phyloP scores from a whole-genome alignment of 2,797 vertebrate species.

The Anguilla anguilla region DNA sequence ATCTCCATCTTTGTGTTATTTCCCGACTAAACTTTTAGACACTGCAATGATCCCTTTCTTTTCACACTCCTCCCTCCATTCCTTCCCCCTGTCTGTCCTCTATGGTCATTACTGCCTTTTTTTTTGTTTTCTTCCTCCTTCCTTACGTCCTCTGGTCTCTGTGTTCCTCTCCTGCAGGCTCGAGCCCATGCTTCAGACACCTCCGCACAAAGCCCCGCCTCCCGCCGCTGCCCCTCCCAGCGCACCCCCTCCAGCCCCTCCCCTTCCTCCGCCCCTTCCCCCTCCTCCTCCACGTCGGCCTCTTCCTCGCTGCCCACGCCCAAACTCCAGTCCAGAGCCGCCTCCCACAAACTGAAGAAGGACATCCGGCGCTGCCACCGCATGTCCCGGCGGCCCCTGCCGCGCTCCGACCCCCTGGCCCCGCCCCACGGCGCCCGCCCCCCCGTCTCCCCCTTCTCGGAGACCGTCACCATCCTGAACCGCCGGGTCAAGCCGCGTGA shows the following conservation, averaged over 20 bases:
- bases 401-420: constrained; percentile 82
- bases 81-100: not conserved
- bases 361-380: constrained; percentile 97
- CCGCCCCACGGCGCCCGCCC: constrained; percentile 68
- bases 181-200: constrained; percentile 80
- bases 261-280: constrained; percentile 18
- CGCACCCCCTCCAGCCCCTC: constrained; percentile 66
- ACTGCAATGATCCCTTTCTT: not conserved
- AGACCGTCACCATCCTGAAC: constrained; percentile 96
- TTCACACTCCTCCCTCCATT: not conserved
- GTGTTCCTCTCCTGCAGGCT: constrained; percentile 68
- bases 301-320: constrained; percentile 71
- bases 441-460: constrained; percentile 90
- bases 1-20: not conserved
- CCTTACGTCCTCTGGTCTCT: not conserved
- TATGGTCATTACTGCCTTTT: not conserved
- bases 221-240: constrained; percentile 70
- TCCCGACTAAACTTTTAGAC: not conserved
- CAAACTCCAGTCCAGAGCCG: constrained; percentile 89
- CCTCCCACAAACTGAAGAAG: constrained; percentile 96
- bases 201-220: constrained; percentile 73
- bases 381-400: constrained; percentile 91
- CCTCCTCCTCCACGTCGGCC: not conserved
- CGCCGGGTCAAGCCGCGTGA: constrained; percentile 94
- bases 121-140: not conserved